Base-by-base conservation (phyloP, 2,888 invertebrate genomes). In the Oasisia sp. region DNA sequence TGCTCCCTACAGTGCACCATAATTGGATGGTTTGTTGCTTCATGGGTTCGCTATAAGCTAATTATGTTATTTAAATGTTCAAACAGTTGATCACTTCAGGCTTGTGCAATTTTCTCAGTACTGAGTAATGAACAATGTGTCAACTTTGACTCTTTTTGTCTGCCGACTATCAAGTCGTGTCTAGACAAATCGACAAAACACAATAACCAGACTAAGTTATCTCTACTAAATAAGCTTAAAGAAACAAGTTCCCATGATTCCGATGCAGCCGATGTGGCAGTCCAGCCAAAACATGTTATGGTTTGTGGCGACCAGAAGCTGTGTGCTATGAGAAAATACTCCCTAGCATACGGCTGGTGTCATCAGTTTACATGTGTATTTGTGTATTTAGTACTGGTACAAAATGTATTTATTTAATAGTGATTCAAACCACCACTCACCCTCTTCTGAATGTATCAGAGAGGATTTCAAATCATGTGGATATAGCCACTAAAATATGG, bases 281-380 rank as follows among this genome's bases (percentile, higher is more conserved):
- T 19, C n/a, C 74, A 74, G 74, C 27, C 74, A 74, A 19, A 74
- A 74, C 74, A 74, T 74, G 74, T 74, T n/a, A 74, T 74, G 74
- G 74, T 74, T 74, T 74, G 74, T 74, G 74, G 74, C 19, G 19
- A 74, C n/a, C 74, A 74, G 74, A 74, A 74, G 74, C 74, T 74
- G 74, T 27, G 50, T 50, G 50, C 2, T 50, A 14, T 50, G 50
- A 12, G 74, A 74, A n/a, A 74, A 74, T 5, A 74, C 74, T 27
- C 74, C 27, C 74, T 0, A 19, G 12, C 58, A 45, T 1, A 45
- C 8, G 45, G 7, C 11, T 50, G 50, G 50, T 50, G 1, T 50
- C 14, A 50, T 50, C 50, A 50, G 50, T 50, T 50, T 50, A 1
- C 50, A 50, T 9, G 14, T 12, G 14, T 12, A 9, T 12, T 7